These are phyloP conservation scores for Drosophila percnosoma DNA, from an alignment of 2,888 invertebrate genomes.

Conservation along the genomic window DNA sequence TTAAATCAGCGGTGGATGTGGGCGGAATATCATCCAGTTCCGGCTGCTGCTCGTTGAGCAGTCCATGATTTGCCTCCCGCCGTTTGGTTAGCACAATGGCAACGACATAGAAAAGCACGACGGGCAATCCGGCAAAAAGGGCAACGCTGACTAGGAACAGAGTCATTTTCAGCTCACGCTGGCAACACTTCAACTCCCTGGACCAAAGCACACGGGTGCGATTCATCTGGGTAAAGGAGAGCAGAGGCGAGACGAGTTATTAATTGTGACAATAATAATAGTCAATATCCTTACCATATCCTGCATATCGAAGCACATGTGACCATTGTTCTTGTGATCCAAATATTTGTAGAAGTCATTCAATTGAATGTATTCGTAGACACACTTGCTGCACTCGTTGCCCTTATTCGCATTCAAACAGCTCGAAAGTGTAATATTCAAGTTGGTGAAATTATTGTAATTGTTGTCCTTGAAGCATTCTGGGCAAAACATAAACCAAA, in stretches of 20 bases:
- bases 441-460: conserved; percentile 23
- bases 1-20: conserved; percentile 32
- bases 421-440: neutral
- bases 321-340: conserved; percentile 66
- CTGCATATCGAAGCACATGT: conserved; percentile 79
- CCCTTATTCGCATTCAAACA: conserved; percentile 32
- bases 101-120: conserved; percentile 75
- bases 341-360: conserved; percentile 72
- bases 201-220: conserved; percentile 80
- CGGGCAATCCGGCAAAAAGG: conserved; percentile 65
- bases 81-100: conserved; percentile 71
- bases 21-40: conserved; percentile 27
- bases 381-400: conserved; percentile 46
- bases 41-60: conserved; percentile 68
- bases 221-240: conserved; percentile 74
- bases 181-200: conserved; percentile 76
- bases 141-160: conserved; percentile 63
- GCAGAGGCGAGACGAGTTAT: neutral
- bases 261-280: neutral
- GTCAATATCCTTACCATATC: conserved; percentile 57
- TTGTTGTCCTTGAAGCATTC: conserved; percentile 69
- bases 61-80: conserved; percentile 70
- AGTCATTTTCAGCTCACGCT: conserved; percentile 65
- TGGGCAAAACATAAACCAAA: conserved; percentile 22
- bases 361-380: conserved; percentile 48